Evolutionary conservation across 2,797 vertebrate genomes (phyloP).

Genomic region (Chaenodraco wilsoni): DNA sequence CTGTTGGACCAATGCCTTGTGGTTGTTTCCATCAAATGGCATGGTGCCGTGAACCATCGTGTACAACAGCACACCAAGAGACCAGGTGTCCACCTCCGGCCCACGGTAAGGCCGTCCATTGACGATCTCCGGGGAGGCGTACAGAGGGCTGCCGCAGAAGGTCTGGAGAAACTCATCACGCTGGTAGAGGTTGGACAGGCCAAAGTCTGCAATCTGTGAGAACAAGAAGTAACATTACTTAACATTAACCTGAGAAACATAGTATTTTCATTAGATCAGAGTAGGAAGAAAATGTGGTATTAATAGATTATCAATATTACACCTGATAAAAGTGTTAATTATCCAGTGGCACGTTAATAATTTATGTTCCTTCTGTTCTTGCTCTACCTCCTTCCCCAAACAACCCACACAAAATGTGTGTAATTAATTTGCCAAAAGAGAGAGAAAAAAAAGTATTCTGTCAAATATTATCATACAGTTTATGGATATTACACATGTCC

Average conservation of each 20-base stretch:
- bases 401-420: too few relatives aligned
- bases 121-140: conserved; percentile 96
- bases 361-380: too few relatives aligned
- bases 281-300: too few relatives aligned
- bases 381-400: too few relatives aligned
- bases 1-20: conserved; percentile 92
- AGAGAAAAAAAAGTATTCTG: too few relatives aligned
- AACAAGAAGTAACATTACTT: background rate
- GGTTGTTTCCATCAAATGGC: conserved; percentile 94
- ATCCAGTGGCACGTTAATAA: too few relatives aligned
- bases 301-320: too few relatives aligned
- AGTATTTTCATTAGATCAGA: background rate
- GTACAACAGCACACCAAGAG: conserved; percentile 94
- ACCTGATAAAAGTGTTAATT: too few relatives aligned
- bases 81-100: conserved; percentile 99
- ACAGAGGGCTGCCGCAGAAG: conserved; percentile 95
- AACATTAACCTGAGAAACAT: background rate
- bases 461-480: background rate
- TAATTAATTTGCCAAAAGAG: too few relatives aligned
- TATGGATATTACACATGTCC: too few relatives aligned
- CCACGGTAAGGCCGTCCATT: conserved; percentile 94
- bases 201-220: conserved; percentile 95
- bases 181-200: conserved; percentile 93
- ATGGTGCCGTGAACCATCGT: conserved; percentile 94
- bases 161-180: conserved; percentile 92